Percentiles rank a stretch among this genome's conserved stretches.
phyloP scores from a whole-genome alignment of 2,113 vertebrate genomes.

The Etheostoma spectabile region DNA sequence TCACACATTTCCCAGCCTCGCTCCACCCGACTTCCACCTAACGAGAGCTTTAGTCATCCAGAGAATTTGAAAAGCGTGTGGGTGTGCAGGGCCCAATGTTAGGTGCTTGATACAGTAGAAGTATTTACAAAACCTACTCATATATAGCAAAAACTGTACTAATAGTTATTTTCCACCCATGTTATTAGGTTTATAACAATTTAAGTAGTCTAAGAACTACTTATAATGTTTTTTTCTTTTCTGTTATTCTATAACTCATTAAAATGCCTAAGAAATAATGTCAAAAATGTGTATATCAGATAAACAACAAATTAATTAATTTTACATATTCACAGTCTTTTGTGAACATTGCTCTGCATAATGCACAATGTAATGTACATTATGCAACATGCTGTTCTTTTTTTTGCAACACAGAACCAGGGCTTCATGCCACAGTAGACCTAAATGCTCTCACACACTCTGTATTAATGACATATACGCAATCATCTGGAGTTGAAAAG shows the following conservation, averaged over 20 bases:
- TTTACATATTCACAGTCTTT: conserved; percentile 23
- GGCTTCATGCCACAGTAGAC: not conserved
- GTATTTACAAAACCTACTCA: not conserved
- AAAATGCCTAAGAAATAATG: not conserved
- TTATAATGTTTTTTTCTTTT: no score
- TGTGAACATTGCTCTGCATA: conserved; percentile 55
- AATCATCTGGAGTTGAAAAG: conserved; percentile 14
- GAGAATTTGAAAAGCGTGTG: no score
- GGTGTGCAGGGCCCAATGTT: not conserved
- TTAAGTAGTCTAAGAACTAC: not conserved
- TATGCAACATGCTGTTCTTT: conserved; percentile 54
- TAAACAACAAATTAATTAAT: not conserved
- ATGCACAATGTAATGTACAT: conserved; percentile 48
- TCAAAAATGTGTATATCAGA: not conserved
- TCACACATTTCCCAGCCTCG: not conserved
- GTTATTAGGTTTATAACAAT: not conserved
- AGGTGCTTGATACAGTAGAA: not conserved
- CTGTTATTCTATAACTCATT: not conserved
- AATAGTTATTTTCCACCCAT: not conserved
- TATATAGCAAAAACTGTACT: not conserved
- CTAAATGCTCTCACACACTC: not conserved
- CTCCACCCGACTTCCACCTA: not conserved
- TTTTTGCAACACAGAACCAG: conserved; percentile 21
- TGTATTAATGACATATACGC: conserved; percentile 18
- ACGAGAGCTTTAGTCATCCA: not conserved